Evolutionary conservation across 2,888 invertebrate genomes (phyloP).

Genomic region (Mesoligia furuncula): DNA sequence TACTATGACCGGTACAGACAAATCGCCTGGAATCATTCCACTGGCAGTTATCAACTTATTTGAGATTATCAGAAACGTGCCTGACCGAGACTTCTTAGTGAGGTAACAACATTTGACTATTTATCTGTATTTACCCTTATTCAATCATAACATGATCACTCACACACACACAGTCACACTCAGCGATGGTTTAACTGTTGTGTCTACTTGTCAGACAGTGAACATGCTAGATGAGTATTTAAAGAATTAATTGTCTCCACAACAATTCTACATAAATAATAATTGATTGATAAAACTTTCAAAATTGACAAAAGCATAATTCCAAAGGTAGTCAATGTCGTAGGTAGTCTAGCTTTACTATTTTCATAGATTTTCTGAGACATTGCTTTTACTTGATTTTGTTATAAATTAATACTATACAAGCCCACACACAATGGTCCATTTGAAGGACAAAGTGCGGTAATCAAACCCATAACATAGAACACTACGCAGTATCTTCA

Average conservation of each 20-base stretch:
- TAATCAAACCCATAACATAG: too few species aligned
- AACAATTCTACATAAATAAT: neutral
- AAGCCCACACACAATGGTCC: too few species aligned
- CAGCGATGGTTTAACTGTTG: neutral
- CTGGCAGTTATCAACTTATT: conserved; percentile 93
- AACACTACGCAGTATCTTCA: too few species aligned
- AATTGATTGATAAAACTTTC: neutral
- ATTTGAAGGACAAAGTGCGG: too few species aligned
- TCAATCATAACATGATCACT: neutral
- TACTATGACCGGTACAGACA: conserved; percentile 94
- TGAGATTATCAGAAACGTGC: conserved; percentile 90
- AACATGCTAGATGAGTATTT: neutral
- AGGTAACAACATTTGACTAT: conserved; percentile 81
- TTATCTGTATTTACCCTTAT: neutral
- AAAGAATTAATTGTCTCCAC: neutral
- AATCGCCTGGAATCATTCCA: conserved; percentile 94
- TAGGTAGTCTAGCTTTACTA: neutral
- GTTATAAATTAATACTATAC: neutral
- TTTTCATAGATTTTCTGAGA: neutral
- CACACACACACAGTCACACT: neutral
- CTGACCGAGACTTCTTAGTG: conserved; percentile 93
- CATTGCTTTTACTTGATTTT: neutral
- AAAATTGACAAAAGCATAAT: neutral
- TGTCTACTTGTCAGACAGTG: neutral
- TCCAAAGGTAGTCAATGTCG: neutral